Evolutionary conservation across 2,797 vertebrate species (phyloP).

Genomic region (Morus bassanus): DNA sequence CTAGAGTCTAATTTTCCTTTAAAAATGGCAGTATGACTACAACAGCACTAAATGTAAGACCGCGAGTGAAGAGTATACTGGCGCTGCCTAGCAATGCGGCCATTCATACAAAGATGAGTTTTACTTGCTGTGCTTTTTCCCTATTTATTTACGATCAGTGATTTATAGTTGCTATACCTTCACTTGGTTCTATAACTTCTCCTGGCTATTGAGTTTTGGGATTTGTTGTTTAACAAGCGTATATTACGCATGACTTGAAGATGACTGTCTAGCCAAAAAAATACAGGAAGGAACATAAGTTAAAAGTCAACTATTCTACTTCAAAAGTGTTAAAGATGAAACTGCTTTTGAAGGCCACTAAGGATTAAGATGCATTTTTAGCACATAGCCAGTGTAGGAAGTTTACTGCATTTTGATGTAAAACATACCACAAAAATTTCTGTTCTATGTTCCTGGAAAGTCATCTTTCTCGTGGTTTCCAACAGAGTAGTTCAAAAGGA

Average conservation of each 20-base stretch:
- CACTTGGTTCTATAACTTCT: not conserved
- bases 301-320: not conserved
- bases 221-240: not conserved
- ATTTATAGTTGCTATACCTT: not conserved
- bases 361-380: constrained; percentile 23
- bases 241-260: not conserved
- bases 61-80: not conserved
- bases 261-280: not conserved
- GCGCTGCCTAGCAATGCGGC: not conserved
- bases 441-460: not conserved
- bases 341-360: not conserved
- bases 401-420: not conserved
- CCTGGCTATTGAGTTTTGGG: not conserved
- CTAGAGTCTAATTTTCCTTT: constrained; percentile 15
- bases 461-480: not conserved
- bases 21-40: not conserved
- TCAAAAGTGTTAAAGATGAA: not conserved
- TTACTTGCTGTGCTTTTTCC: not conserved
- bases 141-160: not conserved
- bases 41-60: not conserved
- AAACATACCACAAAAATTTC: not conserved
- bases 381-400: not conserved
- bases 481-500: not conserved
- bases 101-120: not conserved
- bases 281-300: not conserved